A percentile compares a stretch with the other conserved stretches of the same genome.
phyloP scores from a whole-genome alignment of 2,113 vertebrate species.

The Ondatra zibethicus region DNA sequence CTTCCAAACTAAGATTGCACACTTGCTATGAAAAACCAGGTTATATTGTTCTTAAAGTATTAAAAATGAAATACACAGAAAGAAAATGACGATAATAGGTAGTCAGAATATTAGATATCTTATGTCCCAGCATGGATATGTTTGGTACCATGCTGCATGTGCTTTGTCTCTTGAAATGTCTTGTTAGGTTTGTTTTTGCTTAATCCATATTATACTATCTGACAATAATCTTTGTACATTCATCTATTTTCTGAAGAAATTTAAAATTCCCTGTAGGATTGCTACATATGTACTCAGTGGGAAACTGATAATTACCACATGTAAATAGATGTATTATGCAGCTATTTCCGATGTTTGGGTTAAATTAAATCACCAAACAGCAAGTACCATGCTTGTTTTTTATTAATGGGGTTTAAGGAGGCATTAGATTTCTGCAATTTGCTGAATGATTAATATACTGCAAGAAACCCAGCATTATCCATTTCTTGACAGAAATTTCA shows the following conservation, averaged over 20 bases:
- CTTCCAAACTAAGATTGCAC: neutral
- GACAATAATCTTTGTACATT: neutral
- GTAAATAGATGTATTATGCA: neutral
- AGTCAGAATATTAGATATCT: neutral
- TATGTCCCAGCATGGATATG: neutral
- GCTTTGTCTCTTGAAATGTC: neutral
- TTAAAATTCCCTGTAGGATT: neutral
- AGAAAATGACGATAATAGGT: neutral
- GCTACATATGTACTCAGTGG: neutral
- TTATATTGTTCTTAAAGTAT: neutral
- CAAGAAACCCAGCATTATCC: neutral
- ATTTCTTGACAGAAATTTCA: neutral
- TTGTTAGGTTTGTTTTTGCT: neutral
- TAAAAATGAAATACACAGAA: neutral
- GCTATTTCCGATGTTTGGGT: neutral
- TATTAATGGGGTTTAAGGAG: neutral
- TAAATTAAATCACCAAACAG: neutral
- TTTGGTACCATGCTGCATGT: neutral
- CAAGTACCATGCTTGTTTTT: neutral
- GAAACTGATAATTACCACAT: neutral
- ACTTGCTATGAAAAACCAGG: neutral
- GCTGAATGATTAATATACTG: neutral
- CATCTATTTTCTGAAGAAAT: neutral
- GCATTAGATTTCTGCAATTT: neutral
- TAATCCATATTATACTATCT: neutral